Base-by-base conservation (phyloP, 2,888 invertebrate species). In the Hedya salicella region DNA sequence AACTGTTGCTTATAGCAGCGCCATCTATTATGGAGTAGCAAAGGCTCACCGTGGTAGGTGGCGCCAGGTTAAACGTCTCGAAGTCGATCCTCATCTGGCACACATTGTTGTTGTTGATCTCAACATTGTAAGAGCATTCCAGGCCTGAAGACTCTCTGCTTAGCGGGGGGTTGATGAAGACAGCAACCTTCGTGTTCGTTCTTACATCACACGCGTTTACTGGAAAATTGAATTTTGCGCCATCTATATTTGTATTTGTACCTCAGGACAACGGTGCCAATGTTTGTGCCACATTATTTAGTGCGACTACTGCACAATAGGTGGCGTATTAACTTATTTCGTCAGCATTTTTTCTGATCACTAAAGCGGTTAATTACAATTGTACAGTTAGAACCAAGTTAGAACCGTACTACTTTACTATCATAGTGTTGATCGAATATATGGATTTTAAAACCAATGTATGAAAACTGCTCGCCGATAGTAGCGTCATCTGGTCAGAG, bases 11-110 rank as follows among this genome's bases (percentile, higher is more conserved):
- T 49, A 36, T 36, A 8, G 21, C 19, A 46, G 4, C 32, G 57
- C 54, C 56, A 56, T 50, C 60, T 65, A 9, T 40, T 21, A 32
- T 49, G 14, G 13, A 40, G 11, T 57, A 49, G 40, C 30, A n/a
- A 13, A 25, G 36, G 52, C 60, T 86, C 13, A 92, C 92, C 21
- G 88, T 89, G 3, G 88, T 89, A 1, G 90, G 93, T 0, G 88
- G 89, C 0, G 93, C 93, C 1, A 94, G 76, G 68, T 90, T 89
- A 75, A 94, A 93, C 14, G 91, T 89, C 68, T 94, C 93, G 65
- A 94, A 93, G 78, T 94, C 94, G 2, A 94, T 88, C 64, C 94
- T 89, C 81, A 94, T 86, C 75, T 94, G 94, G 70, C 94, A 94
- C 5, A 94, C 92, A 50, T 94, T 93, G 71, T 92, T 90, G 74